These are phyloP conservation scores for Cervus canadensis DNA, from an alignment of 2,113 vertebrate species.

Conservation along the genomic window DNA sequence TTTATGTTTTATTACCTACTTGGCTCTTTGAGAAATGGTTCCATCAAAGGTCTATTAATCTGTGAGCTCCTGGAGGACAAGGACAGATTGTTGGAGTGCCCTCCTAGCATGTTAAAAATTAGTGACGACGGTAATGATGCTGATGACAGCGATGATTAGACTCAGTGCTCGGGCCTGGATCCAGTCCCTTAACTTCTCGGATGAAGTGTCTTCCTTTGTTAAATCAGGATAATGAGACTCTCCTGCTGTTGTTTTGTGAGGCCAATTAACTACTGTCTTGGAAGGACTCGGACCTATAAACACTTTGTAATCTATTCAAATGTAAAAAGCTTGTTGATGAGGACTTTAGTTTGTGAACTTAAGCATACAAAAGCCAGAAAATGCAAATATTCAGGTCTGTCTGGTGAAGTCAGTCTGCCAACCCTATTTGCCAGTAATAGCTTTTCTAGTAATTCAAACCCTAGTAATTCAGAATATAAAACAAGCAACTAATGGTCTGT, in stretches of 20 bases:
- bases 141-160: slow-evolving; percentile 40
- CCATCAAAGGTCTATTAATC: slow-evolving; percentile 35
- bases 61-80: background rate
- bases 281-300: slow-evolving; percentile 56
- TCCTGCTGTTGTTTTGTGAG: slow-evolving; percentile 49
- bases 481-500: background rate
- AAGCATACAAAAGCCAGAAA: slow-evolving; percentile 8
- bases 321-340: slow-evolving; percentile 42
- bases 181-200: slow-evolving; percentile 36
- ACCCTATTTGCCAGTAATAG: background rate
- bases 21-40: slow-evolving; percentile 49
- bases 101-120: slow-evolving; percentile 46
- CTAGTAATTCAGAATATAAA: background rate
- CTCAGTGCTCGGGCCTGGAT: background rate
- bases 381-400: slow-evolving; percentile 26
- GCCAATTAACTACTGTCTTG: slow-evolving; percentile 63
- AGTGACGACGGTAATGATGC: background rate
- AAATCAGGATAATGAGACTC: slow-evolving; percentile 64
- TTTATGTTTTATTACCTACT: slow-evolving; percentile 45
- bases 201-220: slow-evolving; percentile 54
- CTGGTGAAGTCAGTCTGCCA: background rate
- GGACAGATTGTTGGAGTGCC: slow-evolving; percentile 39
- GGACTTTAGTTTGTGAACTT: slow-evolving; percentile 39
- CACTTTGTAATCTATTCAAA: slow-evolving; percentile 58
- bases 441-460: background rate